A percentile compares a stretch with the other conserved stretches of the same genome.
These are phyloP conservation scores for Hirtodrosophila duncani DNA, from an alignment of 2,888 invertebrate genomes.

Conservation along the genomic window DNA sequence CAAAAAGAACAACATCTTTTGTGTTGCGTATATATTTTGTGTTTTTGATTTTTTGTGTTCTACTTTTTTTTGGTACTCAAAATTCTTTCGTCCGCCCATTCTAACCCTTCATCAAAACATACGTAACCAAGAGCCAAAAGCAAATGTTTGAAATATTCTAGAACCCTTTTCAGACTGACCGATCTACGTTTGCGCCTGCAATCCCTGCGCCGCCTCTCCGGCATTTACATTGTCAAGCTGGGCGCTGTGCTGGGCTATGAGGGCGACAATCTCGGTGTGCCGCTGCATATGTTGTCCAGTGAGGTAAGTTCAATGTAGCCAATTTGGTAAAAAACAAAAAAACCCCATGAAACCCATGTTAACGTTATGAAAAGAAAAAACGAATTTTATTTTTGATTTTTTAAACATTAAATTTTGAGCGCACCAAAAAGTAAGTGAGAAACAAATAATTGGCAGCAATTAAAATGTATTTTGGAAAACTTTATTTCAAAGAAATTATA, in stretches of 20 bases:
- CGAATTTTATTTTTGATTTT: constrained; percentile 27
- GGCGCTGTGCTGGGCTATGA: constrained; percentile 87
- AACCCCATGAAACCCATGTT: not conserved
- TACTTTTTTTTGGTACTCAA: constrained; percentile 73
- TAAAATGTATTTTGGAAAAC: too few species aligned
- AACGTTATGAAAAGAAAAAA: constrained; percentile 4
- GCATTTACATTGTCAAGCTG: constrained; percentile 89
- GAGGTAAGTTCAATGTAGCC: constrained; percentile 79
- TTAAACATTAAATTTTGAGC: constrained; percentile 39
- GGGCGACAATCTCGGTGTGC: constrained; percentile 81
- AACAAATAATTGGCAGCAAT: too few species aligned
- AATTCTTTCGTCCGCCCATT: constrained; percentile 78
- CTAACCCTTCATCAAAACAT: constrained; percentile 71
- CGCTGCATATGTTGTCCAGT: constrained; percentile 80
- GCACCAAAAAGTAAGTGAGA: constrained; percentile 40
- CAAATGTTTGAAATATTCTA: constrained; percentile 66
- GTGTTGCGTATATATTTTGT: constrained; percentile 56
- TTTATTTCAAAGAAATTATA: too few species aligned
- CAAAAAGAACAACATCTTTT: constrained; percentile 32
- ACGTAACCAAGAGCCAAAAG: constrained; percentile 41
- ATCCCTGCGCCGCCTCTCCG: constrained; percentile 89
- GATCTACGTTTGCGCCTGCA: constrained; percentile 89
- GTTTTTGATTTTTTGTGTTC: constrained; percentile 59
- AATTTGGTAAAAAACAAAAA: not conserved
- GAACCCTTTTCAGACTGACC: constrained; percentile 82